phyloP scores from a whole-genome alignment of 37 sponge, comb jelly and placozoan species.

The Axinella damicornis region DNA sequence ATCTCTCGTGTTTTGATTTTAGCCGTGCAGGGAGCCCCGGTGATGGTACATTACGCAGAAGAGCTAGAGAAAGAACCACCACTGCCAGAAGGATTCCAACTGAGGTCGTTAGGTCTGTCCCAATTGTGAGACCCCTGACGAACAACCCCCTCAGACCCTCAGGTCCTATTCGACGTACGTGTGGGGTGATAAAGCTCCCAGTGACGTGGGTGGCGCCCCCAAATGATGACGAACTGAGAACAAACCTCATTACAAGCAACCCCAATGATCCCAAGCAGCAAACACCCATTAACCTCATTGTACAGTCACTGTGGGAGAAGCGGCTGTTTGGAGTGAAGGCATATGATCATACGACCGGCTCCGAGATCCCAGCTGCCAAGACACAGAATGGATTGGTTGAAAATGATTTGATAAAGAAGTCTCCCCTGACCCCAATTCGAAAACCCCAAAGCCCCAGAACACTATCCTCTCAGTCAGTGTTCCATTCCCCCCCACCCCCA shows the following conservation, averaged over 20 bases:
- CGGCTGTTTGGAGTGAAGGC: slow-evolving; percentile 34
- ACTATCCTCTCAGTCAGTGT: background rate
- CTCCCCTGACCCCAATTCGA: background rate
- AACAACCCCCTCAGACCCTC: slow-evolving; percentile 68
- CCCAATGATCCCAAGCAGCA: background rate
- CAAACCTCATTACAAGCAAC: background rate
- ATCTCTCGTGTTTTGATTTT: slow-evolving; percentile 85
- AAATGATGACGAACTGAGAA: slow-evolving; percentile 6
- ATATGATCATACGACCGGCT: slow-evolving; percentile 44
- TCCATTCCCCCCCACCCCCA: background rate
- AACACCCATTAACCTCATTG: slow-evolving; percentile 33
- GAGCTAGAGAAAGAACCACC: slow-evolving; percentile 60
- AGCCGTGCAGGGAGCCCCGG: slow-evolving; percentile 59
- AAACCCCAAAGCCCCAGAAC: slow-evolving; percentile 8
- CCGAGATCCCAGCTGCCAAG: slow-evolving; percentile 11
- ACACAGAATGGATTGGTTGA: slow-evolving; percentile 3
- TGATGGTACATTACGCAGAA: slow-evolving; percentile 45
- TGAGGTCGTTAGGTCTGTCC: slow-evolving; percentile 4
- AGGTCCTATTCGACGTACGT: slow-evolving; percentile 85
- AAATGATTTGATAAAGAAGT: background rate
- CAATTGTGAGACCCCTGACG: slow-evolving; percentile 54
- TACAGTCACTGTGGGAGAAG: slow-evolving; percentile 69
- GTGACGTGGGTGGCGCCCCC: slow-evolving; percentile 53
- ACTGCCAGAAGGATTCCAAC: slow-evolving; percentile 17
- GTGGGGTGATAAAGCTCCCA: slow-evolving; percentile 90